Evolutionary conservation across 92 coral and sea anemone genomes (phyloP).

Genomic region (Bergia sp.): DNA sequence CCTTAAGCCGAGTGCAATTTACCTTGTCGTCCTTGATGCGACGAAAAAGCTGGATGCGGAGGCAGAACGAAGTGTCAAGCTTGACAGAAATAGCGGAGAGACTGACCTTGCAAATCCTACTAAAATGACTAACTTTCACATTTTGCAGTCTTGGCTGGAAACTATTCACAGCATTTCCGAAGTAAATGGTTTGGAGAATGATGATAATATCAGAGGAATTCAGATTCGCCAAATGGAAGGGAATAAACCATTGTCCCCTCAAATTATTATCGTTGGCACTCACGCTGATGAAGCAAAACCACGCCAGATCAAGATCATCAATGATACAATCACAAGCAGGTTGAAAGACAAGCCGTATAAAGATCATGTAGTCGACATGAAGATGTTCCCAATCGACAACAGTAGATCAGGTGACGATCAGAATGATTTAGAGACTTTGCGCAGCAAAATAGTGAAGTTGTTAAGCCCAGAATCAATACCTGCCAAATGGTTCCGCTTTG

Average conservation of each 20-base stretch:
- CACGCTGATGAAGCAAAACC: not conserved
- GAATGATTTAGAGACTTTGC: not conserved
- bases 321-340: not conserved
- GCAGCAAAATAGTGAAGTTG: not conserved
- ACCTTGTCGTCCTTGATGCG: not conserved
- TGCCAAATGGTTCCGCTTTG: not conserved
- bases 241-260: not conserved
- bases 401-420: not conserved
- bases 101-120: not conserved
- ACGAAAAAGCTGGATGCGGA: not conserved
- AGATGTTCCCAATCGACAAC: slow-evolving; percentile 4
- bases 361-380: not conserved
- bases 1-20: not conserved
- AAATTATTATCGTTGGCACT: not conserved
- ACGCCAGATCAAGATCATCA: not conserved
- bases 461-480: not conserved
- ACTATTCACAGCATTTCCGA: not conserved
- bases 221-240: not conserved
- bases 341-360: not conserved
- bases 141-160: not conserved
- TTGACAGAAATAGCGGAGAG: not conserved
- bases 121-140: not conserved
- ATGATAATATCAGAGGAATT: not conserved
- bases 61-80: not conserved
- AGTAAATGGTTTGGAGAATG: not conserved